phyloP scores from a whole-genome alignment of 2,113 vertebrate genomes.

The Ochotona curzoniae region DNA sequence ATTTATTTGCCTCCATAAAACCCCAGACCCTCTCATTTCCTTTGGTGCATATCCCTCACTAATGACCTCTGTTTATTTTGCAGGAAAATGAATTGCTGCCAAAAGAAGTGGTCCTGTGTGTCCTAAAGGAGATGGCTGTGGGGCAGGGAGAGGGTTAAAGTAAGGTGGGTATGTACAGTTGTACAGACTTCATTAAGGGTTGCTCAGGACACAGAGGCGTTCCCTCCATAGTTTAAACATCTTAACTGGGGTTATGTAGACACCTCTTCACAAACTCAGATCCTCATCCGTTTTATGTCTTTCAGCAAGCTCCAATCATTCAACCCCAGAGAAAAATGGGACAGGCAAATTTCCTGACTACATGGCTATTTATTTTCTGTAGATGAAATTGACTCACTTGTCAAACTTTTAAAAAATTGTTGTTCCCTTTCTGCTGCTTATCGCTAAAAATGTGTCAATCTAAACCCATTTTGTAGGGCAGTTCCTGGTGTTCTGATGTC shows the following conservation, averaged over 20 bases:
- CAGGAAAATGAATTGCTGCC: background rate
- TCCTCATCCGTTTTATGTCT: slow-evolving; percentile 32
- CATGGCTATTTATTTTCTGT: slow-evolving; percentile 80
- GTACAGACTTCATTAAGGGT: background rate
- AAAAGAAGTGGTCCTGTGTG: background rate
- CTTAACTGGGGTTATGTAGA: background rate
- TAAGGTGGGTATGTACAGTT: background rate
- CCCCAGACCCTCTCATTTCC: background rate
- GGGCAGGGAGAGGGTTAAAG: background rate
- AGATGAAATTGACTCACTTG: slow-evolving; percentile 83
- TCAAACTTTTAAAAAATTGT: slow-evolving; percentile 73
- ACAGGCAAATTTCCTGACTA: slow-evolving; percentile 77
- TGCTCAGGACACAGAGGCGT: background rate
- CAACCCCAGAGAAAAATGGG: slow-evolving; percentile 18
- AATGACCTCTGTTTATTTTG: background rate
- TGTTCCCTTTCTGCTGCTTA: slow-evolving; percentile 82
- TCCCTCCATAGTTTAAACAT: background rate
- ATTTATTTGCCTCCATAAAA: background rate
- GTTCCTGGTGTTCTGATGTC: background rate
- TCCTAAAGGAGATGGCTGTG: no score
- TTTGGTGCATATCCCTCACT: background rate
- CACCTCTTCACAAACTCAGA: background rate
- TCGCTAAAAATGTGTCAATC: slow-evolving; percentile 60
- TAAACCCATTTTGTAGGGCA: background rate
- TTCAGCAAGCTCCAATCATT: slow-evolving; percentile 22